Conservation (phyloP, 2,888 invertebrate genomes). For the Troides oblongomaculatus region DNA sequence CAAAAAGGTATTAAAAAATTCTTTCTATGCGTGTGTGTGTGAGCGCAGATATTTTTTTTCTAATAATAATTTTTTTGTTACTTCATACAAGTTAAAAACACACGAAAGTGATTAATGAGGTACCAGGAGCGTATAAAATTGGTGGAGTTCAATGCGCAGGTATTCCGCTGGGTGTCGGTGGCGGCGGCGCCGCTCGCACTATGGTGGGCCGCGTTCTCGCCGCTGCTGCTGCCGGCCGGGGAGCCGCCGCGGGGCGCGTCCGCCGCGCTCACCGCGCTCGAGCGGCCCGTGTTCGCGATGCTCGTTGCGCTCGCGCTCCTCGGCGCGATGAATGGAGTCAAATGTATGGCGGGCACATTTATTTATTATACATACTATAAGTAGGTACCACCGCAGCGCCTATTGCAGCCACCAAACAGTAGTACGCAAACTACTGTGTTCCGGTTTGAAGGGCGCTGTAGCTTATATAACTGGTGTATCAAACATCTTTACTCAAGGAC, state of each 20-base stretch:
- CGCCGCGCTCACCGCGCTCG: slow-evolving; percentile 61
- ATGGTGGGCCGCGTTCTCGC: slow-evolving; percentile 58
- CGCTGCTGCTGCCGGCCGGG: slow-evolving; percentile 47
- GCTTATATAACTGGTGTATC: no score
- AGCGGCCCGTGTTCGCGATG: slow-evolving; percentile 62
- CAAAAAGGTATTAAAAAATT: no score
- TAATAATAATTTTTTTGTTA: neutral
- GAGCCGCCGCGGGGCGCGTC: slow-evolving; percentile 47
- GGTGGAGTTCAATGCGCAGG: slow-evolving; percentile 40
- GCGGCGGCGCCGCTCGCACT: slow-evolving; percentile 50
- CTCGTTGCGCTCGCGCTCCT: slow-evolving; percentile 56
- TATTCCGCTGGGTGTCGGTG: slow-evolving; percentile 56
- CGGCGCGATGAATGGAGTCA: slow-evolving; percentile 60
- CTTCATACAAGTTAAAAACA: no score
- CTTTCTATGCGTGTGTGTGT: no score
- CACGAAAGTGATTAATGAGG: neutral
- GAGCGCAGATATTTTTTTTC: no score
- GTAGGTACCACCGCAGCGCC: no score
- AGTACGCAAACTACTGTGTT: no score
- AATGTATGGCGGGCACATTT: slow-evolving; percentile 45
- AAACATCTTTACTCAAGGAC: no score
- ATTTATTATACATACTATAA: no score
- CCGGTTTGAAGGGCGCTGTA: no score
- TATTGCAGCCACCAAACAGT: no score
- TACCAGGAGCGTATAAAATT: slow-evolving; percentile 1